Evolutionary conservation across 2,113 vertebrate species (phyloP).

Genomic region (Litocranius walleri): DNA sequence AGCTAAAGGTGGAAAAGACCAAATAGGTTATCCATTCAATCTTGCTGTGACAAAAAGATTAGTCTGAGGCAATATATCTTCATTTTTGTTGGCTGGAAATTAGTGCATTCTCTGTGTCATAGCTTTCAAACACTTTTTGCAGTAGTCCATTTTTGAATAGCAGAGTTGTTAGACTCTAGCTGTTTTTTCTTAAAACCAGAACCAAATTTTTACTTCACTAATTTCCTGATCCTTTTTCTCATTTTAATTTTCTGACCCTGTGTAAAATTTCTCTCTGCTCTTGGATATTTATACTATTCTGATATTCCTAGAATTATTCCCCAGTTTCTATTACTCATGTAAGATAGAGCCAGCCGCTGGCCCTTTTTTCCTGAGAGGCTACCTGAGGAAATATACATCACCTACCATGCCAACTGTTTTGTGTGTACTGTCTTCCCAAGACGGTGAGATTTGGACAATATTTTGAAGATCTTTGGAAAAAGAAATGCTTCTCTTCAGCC

Average conservation of each 20-base stretch:
- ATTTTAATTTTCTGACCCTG: background rate
- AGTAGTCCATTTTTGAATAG: background rate
- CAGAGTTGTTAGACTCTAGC: background rate
- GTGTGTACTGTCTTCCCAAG: background rate
- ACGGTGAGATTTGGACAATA: background rate
- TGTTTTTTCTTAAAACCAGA: background rate
- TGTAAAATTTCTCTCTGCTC: background rate
- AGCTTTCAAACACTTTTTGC: background rate
- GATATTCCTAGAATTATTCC: background rate
- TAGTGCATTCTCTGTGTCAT: background rate
- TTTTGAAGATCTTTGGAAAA: background rate
- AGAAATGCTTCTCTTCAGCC: background rate
- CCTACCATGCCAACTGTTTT: background rate
- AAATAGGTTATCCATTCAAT: conserved; percentile 56
- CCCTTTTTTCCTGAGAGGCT: background rate
- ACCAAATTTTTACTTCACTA: conserved; percentile 8
- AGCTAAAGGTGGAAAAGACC: background rate
- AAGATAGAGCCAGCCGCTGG: background rate
- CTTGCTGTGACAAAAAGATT: conserved; percentile 49
- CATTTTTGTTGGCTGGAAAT: conserved; percentile 57
- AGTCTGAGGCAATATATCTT: conserved; percentile 39
- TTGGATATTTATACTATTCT: background rate
- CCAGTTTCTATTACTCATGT: background rate
- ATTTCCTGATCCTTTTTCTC: background rate
- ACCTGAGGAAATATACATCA: background rate